Percentiles rank a stretch among this genome's conserved stretches.
phyloP scores from a whole-genome alignment of 2,797 vertebrate species.

The Phalanger gymnotis region DNA sequence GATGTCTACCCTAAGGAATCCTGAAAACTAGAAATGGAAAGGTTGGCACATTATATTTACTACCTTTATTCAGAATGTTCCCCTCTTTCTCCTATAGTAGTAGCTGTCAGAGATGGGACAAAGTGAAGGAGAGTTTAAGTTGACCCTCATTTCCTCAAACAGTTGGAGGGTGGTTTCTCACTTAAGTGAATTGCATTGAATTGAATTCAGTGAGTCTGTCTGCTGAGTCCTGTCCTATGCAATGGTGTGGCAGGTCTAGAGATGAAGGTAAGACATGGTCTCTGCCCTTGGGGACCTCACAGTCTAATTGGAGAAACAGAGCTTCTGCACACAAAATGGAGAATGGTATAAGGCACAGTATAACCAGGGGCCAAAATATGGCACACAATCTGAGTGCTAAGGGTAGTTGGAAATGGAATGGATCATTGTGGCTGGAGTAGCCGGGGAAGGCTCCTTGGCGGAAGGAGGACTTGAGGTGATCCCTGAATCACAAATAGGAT shows the following conservation, averaged over 20 bases:
- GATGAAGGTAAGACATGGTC: neutral
- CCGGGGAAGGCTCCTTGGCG: neutral
- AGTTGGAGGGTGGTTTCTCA: neutral
- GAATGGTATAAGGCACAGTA: neutral
- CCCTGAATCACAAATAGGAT: neutral
- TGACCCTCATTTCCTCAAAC: neutral
- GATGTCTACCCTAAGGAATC: constrained; percentile 66
- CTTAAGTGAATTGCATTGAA: neutral
- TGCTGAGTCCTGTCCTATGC: neutral
- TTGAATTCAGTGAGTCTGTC: neutral
- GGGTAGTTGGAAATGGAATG: neutral
- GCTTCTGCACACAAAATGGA: neutral
- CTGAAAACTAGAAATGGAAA: neutral
- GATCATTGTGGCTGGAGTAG: neutral
- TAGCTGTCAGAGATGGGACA: neutral
- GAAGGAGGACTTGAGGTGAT: neutral
- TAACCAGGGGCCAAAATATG: neutral
- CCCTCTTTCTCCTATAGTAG: neutral
- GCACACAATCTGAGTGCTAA: neutral
- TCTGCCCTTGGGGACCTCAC: neutral
- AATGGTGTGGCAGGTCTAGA: neutral
- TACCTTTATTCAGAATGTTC: neutral
- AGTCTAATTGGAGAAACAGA: neutral
- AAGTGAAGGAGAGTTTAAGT: neutral
- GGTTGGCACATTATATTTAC: neutral